Evolutionary conservation across 1,140 invertebrate species (phyloP).

Genomic region (Ceratosolen fusciceps): DNA sequence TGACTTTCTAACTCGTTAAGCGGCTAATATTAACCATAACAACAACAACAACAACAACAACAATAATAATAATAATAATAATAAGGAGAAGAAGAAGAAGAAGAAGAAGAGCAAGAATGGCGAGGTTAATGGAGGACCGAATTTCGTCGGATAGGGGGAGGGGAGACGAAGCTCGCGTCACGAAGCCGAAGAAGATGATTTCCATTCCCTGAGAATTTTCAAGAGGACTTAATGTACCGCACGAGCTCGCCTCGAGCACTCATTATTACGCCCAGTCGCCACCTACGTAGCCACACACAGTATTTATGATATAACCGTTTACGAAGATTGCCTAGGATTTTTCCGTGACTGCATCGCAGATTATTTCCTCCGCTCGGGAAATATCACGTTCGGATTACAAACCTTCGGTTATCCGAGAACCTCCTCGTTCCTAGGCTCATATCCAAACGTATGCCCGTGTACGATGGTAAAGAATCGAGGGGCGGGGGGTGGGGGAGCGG

Average conservation of each 20-base stretch:
- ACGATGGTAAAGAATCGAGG: too few relatives aligned
- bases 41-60: too few relatives aligned
- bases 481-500: too few relatives aligned
- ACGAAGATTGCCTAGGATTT: neutral
- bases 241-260: neutral
- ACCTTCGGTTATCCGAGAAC: neutral
- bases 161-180: neutral
- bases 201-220: neutral
- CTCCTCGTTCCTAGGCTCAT: too few relatives aligned
- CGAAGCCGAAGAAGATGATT: neutral
- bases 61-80: too few relatives aligned
- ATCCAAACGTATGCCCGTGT: too few relatives aligned
- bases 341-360: neutral
- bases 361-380: neutral
- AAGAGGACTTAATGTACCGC: neutral
- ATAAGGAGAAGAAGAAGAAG: too few relatives aligned
- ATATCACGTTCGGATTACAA: neutral
- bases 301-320: conserved; percentile 1
- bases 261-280: neutral
- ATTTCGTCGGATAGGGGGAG: neutral
- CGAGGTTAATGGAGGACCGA: neutral
- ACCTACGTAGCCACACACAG: neutral
- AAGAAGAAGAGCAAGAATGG: too few relatives aligned
- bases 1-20: neutral
- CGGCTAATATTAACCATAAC: neutral